phyloP scores from a whole-genome alignment of 2,113 vertebrate species.

The Podocnemis expansa region DNA sequence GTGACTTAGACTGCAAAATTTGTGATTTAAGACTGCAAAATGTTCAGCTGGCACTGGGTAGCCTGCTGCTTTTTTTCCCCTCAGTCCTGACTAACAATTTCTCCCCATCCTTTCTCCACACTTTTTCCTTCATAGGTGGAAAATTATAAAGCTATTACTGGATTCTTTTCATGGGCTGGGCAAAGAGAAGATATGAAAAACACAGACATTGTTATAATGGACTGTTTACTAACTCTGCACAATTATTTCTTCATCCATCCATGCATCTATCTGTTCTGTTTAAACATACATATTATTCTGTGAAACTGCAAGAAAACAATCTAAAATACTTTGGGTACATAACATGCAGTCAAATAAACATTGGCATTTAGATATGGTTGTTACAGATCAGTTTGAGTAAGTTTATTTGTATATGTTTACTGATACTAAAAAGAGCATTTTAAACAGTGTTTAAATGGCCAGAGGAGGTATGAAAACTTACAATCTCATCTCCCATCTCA shows the following conservation, averaged over 20 bases:
- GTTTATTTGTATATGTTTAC: background rate
- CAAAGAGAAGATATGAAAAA: slow-evolving; percentile 1
- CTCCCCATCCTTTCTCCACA: no score
- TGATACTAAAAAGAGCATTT: background rate
- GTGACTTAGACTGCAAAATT: background rate
- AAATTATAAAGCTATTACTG: slow-evolving; percentile 49
- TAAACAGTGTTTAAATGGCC: background rate
- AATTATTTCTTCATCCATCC: background rate
- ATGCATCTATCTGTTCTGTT: slow-evolving; percentile 22
- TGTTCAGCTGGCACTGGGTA: background rate
- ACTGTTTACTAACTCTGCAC: slow-evolving; percentile 7
- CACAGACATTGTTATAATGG: slow-evolving; percentile 6
- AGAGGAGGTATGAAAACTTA: background rate
- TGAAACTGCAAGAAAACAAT: background rate
- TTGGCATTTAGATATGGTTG: background rate
- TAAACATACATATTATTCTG: background rate
- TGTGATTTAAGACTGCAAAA: background rate
- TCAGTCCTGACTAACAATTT: slow-evolving; percentile 20
- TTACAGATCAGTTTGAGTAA: background rate
- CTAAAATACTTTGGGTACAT: background rate
- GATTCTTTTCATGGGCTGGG: slow-evolving; percentile 32
- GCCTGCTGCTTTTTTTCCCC: background rate
- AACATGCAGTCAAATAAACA: background rate
- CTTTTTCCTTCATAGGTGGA: background rate
- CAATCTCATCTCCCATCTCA: background rate